Conservation (phyloP, 1,140 invertebrate species). For the Gryllus bimaculatus region DNA sequence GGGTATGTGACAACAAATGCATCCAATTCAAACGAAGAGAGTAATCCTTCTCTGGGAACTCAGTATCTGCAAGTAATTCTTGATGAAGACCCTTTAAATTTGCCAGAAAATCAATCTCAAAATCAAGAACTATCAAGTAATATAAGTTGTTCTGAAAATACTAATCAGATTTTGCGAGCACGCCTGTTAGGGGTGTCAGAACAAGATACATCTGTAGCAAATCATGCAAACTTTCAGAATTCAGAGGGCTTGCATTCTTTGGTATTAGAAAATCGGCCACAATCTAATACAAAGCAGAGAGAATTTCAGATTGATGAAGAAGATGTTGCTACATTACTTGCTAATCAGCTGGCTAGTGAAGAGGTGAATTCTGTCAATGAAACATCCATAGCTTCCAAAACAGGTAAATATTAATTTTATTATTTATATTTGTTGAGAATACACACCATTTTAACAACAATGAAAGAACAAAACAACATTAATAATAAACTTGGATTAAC, state of each 20-base stretch:
- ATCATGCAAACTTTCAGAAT: not conserved
- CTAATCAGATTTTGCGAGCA: conserved; percentile 10
- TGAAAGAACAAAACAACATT: no score
- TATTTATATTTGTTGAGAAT: no score
- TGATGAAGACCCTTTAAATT: not conserved
- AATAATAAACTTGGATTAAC: no score
- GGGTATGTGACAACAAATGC: not conserved
- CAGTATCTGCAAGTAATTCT: conserved; percentile 9
- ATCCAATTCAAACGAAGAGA: not conserved
- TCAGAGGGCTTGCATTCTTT: conserved; percentile 9
- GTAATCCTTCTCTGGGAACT: not conserved
- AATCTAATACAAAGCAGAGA: conserved; percentile 9
- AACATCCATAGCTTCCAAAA: not conserved
- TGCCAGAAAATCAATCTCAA: not conserved
- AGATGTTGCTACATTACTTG: conserved; percentile 23
- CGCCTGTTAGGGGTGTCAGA: not conserved
- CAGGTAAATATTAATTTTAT: not conserved
- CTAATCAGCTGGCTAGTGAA: conserved; percentile 22
- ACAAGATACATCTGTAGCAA: not conserved
- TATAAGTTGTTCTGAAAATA: conserved; percentile 2
- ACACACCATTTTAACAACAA: no score
- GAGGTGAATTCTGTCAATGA: not conserved
- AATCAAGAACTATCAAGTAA: not conserved
- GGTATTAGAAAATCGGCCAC: conserved; percentile 9
- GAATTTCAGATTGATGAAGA: conserved; percentile 23